phyloP scores from a whole-genome alignment of 2,113 vertebrate species.

The Ctenodactylus gundi region DNA sequence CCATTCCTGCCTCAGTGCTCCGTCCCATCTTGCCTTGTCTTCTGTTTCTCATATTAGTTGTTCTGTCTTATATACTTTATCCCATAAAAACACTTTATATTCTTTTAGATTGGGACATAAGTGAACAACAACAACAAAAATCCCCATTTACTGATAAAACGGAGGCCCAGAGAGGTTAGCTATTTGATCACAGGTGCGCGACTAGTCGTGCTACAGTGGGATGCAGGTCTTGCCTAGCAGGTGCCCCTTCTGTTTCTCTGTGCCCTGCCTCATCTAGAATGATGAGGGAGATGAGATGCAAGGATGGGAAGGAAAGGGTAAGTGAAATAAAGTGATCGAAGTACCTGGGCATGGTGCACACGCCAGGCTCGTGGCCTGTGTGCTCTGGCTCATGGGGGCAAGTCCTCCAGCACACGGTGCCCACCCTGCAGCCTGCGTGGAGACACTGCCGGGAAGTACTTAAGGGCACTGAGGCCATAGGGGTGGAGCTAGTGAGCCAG shows the following conservation, averaged over 20 bases:
- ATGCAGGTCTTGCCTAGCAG: not conserved
- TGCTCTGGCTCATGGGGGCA: too few species aligned
- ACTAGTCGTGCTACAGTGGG: not conserved
- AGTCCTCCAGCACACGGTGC: too few species aligned
- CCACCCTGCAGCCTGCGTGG: too few species aligned
- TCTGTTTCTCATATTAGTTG: not conserved
- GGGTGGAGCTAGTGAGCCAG: too few species aligned
- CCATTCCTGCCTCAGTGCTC: fast-evolving
- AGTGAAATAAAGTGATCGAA: not conserved
- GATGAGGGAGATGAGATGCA: not conserved
- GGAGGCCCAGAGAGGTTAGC: not conserved
- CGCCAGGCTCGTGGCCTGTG: too few species aligned
- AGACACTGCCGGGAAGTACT: too few species aligned
- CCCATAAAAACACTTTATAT: not conserved
- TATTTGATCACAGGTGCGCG: not conserved
- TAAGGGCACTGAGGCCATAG: too few species aligned
- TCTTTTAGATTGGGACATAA: not conserved
- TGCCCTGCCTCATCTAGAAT: not conserved
- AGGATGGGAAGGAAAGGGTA: not conserved
- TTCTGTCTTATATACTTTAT: not conserved
- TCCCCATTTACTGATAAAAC: not conserved
- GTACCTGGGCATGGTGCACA: not conserved
- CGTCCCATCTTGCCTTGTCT: not conserved
- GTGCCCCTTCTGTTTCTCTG: not conserved
- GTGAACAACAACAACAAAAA: not conserved